Base-by-base conservation (phyloP, 2,797 vertebrate species). In the Molossus molossus region DNA sequence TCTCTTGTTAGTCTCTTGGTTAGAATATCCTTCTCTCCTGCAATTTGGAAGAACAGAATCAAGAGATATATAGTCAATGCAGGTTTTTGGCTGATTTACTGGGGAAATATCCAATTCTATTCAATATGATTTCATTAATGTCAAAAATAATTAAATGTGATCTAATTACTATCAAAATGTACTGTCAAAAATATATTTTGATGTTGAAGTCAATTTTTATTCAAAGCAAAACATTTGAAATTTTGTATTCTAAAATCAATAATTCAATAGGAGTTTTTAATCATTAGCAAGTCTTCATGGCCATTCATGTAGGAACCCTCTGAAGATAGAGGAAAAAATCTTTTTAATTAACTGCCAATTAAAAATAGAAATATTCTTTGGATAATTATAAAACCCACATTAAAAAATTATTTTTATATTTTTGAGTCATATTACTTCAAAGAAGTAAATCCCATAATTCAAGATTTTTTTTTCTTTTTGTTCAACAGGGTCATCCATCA, bases 401-500 rank as follows among this genome's bases (percentile, higher is more conserved):
- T 85, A 33, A 53, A 53, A 50, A 53, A 11, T 53, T 53, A 10
- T 18, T 45, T 3, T 93, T 87, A 18, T 3, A 93, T 57, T 89
- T 88, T 83, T 92, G 25, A 90, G 27, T 29, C 64, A 81, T 57
- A 70, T 45, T 45, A 58, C 48, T 58, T 79, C 55, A 73, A 87
- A 69, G 29, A 79, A 29, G 9, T 86, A 50, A 8, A 4, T 50
- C 37, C 11, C 2, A 60, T 72, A 72, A 57, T 90, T 87, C 23
- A 90, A 92, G 21, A 10, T 76, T 91, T 94, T 83, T 48, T 50
- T 77, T 96, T 94, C 18, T 90, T 58, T 97, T 97, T 29, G 57
- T 96, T 95, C 97, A 94, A 94, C 87, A 99, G 99, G 99, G 99
- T 73, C 99, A 99, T 97, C 99, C 99, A 0, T 75, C 98, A 0